phyloP scores from a whole-genome alignment of 2,888 invertebrate genomes.

The Lamellibrachia satsuma region DNA sequence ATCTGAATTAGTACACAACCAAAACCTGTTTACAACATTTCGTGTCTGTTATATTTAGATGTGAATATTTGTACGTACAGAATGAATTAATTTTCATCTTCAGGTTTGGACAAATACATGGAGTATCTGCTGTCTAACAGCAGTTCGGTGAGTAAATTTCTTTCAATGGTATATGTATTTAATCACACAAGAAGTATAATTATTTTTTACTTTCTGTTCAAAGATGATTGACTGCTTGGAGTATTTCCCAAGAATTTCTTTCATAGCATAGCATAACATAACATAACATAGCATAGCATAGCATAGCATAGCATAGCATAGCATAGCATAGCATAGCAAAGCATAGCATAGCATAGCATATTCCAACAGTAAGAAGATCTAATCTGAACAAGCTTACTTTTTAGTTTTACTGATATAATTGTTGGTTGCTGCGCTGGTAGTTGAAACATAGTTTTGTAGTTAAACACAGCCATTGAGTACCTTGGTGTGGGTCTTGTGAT shows the following conservation, averaged over 20 bases:
- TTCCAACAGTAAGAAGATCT: neutral
- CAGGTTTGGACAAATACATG: constrained; percentile 10
- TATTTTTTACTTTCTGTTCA: neutral
- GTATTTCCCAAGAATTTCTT: neutral
- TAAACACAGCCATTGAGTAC: neutral
- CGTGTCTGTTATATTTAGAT: neutral
- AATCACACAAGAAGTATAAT: neutral
- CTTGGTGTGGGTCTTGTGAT: no score
- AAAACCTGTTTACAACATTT: no score
- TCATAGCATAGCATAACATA: neutral
- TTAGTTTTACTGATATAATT: neutral
- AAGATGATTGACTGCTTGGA: neutral
- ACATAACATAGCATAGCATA: neutral
- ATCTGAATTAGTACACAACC: neutral
- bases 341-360: neutral
- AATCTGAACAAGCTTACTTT: neutral
- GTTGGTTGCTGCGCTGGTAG: neutral
- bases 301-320: no score
- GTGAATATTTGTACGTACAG: neutral
- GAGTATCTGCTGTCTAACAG: neutral
- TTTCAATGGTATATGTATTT: neutral
- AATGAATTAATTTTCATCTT: neutral
- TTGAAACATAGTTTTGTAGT: neutral
- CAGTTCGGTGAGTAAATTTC: no score
- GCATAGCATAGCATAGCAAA: neutral